Evolutionary conservation across 30 jellyfish, hydroid and myxozoan species (phyloP), one percentile per base, ranked within the genome.

Genomic region (Hydractinia symbiolongicarpus): DNA sequence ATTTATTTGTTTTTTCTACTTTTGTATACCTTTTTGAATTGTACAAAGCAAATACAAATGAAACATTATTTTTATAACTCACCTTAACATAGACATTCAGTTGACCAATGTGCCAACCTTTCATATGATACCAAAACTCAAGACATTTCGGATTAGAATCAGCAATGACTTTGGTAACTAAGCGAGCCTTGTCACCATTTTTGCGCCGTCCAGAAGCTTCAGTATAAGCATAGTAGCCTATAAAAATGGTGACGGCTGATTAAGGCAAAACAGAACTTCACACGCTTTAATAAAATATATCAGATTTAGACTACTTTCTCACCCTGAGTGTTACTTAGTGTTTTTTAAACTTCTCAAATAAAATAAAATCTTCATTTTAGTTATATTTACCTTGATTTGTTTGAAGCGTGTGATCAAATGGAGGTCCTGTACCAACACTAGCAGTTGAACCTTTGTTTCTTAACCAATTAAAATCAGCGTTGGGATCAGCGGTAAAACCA

Each of bases 81-180:
- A 91, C 98, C 95, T 82, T 83, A 55, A 89, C 67, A 73, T 91
- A 91, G 21, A 91, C 92, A 57, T 87, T 91, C 16, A 91, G 83
- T 4, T 87, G 72, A 6, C 98, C 98, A 70, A 88, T 78, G 60
- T 86, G 96, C 50, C 67, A 81, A 10, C 98, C 98, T 7, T 69
- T 58, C 98, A 91, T 86, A 78, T 91, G 98, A 69, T 80, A 91
- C 98, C 98, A 91, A 69, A 91, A 91, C 53, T 86, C 93, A 16
- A 91, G 83, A 56, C 98, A 91, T 76, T 74, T 75, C 20, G 98
- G 89, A 52, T 74, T 79, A 40, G 55, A 73, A 16, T 67, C 82
- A 67, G 76, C 69, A 17, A 79, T 79, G 30, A 83, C 96, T 5
- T 86, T 90, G 5, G 88, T 61, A 5, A 83, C 78, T 9, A 91